Percentiles rank a stretch among this genome's conserved stretches.
Conservation (phyloP, 2,797 vertebrate species). For the Tragopan temminckii region DNA sequence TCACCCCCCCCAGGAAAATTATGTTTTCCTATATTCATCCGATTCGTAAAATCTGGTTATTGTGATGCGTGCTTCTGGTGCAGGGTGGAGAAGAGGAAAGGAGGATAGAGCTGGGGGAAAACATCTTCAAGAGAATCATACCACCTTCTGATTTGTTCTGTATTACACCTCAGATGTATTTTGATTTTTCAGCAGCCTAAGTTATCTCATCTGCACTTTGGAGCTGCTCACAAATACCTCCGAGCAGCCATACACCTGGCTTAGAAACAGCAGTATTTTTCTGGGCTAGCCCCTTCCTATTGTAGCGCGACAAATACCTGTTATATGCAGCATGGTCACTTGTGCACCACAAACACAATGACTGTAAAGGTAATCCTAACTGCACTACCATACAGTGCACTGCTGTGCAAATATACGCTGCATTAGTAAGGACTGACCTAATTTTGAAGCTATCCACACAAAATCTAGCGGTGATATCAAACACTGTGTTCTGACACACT, state of each 20-base stretch:
- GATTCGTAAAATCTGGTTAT: background rate
- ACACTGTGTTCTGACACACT: background rate
- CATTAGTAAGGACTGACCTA: slow-evolving; percentile 40
- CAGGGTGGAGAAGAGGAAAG: background rate
- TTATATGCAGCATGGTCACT: slow-evolving; percentile 3
- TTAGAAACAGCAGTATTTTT: slow-evolving; percentile 6
- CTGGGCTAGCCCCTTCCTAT: background rate
- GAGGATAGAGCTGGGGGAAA: background rate
- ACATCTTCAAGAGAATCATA: background rate
- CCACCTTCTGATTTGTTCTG: background rate
- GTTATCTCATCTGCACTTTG: slow-evolving; percentile 7
- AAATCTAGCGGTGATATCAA: slow-evolving; percentile 26
- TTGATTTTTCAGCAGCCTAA: slow-evolving; percentile 21
- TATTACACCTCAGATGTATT: background rate
- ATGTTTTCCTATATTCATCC: background rate
- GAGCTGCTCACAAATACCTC: background rate
- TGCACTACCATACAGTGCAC: background rate
- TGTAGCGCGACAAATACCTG: slow-evolving; percentile 24
- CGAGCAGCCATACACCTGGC: background rate
- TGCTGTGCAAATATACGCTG: background rate
- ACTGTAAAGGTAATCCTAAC: background rate
- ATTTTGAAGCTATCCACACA: slow-evolving; percentile 13
- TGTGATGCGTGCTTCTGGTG: background rate
- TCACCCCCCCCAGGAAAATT: background rate
- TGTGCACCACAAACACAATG: background rate